Conservation (phyloP, 2,797 vertebrate species). For the Orestias chungarensis region DNA sequence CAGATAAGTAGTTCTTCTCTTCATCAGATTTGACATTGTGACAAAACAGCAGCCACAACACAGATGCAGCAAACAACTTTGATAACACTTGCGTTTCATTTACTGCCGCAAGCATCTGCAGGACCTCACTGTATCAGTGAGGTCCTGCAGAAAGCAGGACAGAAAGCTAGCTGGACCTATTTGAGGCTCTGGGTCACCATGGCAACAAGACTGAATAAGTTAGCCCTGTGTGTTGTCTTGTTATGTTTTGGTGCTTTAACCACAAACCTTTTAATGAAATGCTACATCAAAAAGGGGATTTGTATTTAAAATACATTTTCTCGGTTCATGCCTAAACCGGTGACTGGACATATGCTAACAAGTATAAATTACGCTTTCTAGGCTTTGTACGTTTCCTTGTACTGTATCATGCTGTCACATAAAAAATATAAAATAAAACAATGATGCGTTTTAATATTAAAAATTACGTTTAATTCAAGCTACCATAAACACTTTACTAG, state of each 20-base stretch:
- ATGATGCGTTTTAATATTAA: background rate
- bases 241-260: background rate
- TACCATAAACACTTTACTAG: background rate
- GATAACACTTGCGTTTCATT: background rate
- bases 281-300: background rate
- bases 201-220: background rate
- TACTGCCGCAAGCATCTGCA: background rate
- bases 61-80: conserved; percentile 6
- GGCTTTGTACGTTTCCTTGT: background rate
- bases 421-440: too few species aligned
- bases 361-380: background rate
- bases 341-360: background rate
- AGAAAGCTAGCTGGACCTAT: background rate
- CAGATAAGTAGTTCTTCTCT: conserved; percentile 3
- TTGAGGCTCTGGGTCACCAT: background rate
- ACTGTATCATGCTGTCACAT: background rate
- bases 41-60: conserved; percentile 5
- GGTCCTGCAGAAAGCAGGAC: too few species aligned
- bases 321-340: background rate
- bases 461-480: background rate
- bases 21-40: conserved; percentile 14
- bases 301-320: background rate
- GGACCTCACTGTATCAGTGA: background rate
- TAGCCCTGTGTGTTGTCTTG: background rate
- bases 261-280: background rate